Evolutionary conservation across 2,113 vertebrate species (phyloP), one percentile per base, ranked within the genome.

Genomic region (Semicossyphus pulcher): DNA sequence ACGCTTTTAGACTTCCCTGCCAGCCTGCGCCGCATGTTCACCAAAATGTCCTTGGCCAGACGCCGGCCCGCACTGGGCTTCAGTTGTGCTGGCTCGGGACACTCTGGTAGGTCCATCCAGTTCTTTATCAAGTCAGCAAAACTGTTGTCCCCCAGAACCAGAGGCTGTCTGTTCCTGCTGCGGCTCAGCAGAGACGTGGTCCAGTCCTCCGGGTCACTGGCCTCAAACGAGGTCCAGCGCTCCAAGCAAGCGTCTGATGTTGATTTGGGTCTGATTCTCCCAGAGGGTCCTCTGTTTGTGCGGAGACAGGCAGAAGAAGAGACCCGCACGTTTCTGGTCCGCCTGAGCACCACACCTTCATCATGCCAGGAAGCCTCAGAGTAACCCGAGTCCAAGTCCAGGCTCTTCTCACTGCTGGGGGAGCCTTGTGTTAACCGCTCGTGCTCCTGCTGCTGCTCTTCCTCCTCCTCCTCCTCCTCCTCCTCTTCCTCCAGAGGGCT

Each of bases 31-130:
- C 96, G 93, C 91, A 99, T 93, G 74, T 96, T 97, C 36, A 95
- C 93, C 73, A 99, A 82, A 87, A 99, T 97, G 81, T 97, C 96
- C 66, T 96, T 97, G 56, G 95, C 94, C 21, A 96, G 88, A 44
- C 94, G 92, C 15, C 96, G 94, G 4, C 95, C 92, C 0, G 81
- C 64, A 39, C 68, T 89, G 0, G 92, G 81, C 31, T 87, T 92
- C 14, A 92, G 80, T 70, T 89, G 79, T 0, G 85, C 86, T 15
- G 92, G 76, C 21, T 98, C 97, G 0, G 95, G 86, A 1, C 90
- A 93, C 51, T 99, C 97, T 0, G 98, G 97, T 61, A 99, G 90
- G 88, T 99, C 97, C 98, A 99, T 99, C 98, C 98, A 99, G 83
- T 99, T 98, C 90, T 98, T 95, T 56, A 99, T 97, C 29, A 99